Base-by-base conservation (phyloP, 2,113 vertebrate genomes). In the Monopterus albus region DNA sequence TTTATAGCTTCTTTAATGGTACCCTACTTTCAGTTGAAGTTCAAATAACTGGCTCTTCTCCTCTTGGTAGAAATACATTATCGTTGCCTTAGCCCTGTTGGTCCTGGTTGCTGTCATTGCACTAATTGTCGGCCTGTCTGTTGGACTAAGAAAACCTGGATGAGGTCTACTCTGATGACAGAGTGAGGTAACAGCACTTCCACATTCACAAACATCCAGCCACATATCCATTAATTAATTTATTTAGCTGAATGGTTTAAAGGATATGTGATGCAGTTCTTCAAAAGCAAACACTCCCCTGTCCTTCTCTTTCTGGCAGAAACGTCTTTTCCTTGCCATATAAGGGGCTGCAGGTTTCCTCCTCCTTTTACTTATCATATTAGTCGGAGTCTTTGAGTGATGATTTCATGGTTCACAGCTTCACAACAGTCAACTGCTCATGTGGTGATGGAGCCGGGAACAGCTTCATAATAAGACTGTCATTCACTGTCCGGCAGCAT, bases 1-100 rank as follows among this genome's bases (percentile, higher is more conserved):
- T 57, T 40, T 4, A 18, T 4, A 25, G 13, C 21, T 7, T 21
- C 29, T 25, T 20, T 33, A 10, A 56, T 18, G 2, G 29, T 18
- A 21, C 6, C 7, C 2, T 3, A n/a, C 11, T 25, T 64, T 23
- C 7, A 26, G 39, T 23, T 13, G 6, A 21, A 45, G 23, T 62
- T 75, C 4, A 62, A 62, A 60, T 78, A 68, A 78, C 51, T 36
- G 45, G 39, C 3, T 75, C 31, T 71, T 69, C 51, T 89, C 83
- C 87, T 71, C 91, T 92, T 89, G 88, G 85, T 96, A 98, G 97
- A 98, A 96, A 95, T 93, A 92, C 79, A 94, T 96, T 81, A 94
- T 97, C 84, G 89, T 97, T 85, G 91, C 93, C 65, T 84, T 94
- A 70, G 90, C 94, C 78, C 83, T 91, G 42, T 72, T 96, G 92